Conservation (phyloP, 1,140 invertebrate genomes). For the Triops cancriformis region DNA sequence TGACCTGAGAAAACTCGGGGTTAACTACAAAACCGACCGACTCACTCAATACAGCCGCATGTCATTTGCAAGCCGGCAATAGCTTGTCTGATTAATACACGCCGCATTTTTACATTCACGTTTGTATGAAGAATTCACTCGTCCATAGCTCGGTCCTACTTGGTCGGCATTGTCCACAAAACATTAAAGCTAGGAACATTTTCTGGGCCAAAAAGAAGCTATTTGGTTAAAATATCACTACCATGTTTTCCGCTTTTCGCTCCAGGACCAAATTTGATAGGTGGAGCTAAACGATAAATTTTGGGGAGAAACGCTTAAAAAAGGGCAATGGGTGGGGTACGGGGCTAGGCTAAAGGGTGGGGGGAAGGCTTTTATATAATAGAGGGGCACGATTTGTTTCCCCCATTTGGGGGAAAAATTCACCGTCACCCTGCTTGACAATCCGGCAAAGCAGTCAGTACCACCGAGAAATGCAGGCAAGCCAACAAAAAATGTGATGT, state of each 20-base stretch:
- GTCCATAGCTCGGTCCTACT: neutral
- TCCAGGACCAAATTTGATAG: neutral
- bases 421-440: neutral
- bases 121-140: neutral
- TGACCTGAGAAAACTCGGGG: neutral
- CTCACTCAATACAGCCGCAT: neutral
- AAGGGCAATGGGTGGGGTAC: neutral
- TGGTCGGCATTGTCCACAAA: neutral
- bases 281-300: slow-evolving; percentile 14
- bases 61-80: neutral
- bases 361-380: neutral
- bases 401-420: neutral
- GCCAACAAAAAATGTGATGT: neutral
- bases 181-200: neutral
- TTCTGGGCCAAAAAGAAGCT: neutral
- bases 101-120: neutral
- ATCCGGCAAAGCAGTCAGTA: neutral
- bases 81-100: neutral
- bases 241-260: neutral
- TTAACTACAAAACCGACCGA: neutral
- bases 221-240: neutral
- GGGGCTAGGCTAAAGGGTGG: neutral
- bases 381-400: neutral
- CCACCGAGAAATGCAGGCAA: neutral
- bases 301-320: neutral